Evolutionary conservation across 2,797 vertebrate species (phyloP), one percentile per base, ranked within the genome.

Genomic region (Mormyrops attenuatus): DNA sequence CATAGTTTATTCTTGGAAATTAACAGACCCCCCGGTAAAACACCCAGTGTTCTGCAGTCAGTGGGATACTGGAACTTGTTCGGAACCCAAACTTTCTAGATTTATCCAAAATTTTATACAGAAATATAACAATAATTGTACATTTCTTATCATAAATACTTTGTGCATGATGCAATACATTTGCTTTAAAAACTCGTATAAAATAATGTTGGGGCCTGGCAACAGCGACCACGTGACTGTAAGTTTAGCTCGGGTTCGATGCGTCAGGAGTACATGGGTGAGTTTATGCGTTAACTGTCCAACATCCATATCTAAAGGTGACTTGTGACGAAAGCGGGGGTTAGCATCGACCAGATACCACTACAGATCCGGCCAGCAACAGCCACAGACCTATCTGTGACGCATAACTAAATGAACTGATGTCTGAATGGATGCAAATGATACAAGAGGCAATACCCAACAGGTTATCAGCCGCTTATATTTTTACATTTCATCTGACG

Each of bases 381-480:
- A 89, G 73, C 50, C 9, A 80, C 30, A 55, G 69, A 50, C 73
- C 69, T 7, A 50, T 15, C 47, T 6, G 49, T 88, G 88, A 89
- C 69, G 38, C 88, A 89, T 41, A 82, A 26, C n/a, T n/a, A 52
- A 84, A 52, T 84, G 41, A 30, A 44, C 41, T 89, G 50, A 85
- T 53, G 22, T 60, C 88, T 47, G 30, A 53, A 53, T 17, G 50
- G 52, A 55, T 57, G 52, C 53, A 80, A 73, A 50, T 49, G 20
- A 84, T 85, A 9, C 22, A 44, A 26, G 13, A 26, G 22, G n/a
- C 84, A 49, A 50, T 30, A 52, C n/a, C 5, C 13, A 6, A 20
- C 49, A 55, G 55, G 17, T 38, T 53, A 57, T 87, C 49, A 50
- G 49, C 49, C 50, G 5, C 5, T n/a, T 34, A 26, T 57, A 53